Evolutionary conservation across 2,113 vertebrate species (phyloP).

Genomic region (Dermatemys mawii): DNA sequence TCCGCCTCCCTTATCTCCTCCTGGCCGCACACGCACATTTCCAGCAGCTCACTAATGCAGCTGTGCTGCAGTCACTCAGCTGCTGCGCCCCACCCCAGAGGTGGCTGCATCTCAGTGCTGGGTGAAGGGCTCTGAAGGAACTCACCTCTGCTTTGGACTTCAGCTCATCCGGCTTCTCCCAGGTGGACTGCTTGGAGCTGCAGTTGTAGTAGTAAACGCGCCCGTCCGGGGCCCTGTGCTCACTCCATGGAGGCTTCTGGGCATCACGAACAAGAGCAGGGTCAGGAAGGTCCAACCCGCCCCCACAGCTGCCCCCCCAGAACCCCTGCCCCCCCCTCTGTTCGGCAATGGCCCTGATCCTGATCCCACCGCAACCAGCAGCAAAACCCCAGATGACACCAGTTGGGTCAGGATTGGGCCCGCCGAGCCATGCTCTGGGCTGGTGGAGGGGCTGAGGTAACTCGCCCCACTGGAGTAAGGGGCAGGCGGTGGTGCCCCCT

Average conservation of each 20-base stretch:
- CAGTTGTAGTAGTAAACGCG: constrained; percentile 79
- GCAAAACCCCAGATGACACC: not conserved
- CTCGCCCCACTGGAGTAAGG: not conserved
- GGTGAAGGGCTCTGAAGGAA: not conserved
- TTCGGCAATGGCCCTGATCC: not conserved
- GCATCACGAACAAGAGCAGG: not conserved
- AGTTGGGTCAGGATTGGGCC: no score
- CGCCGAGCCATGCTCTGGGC: not conserved
- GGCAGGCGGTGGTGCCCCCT: no score
- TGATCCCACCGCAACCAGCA: not conserved
- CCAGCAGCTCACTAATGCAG: not conserved
- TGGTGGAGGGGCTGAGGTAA: no score
- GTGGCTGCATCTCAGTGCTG: not conserved
- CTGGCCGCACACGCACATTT: not conserved
- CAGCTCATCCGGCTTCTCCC: constrained; percentile 80
- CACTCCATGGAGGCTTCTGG: constrained; percentile 77
- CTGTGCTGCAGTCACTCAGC: not conserved
- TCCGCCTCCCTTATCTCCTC: not conserved
- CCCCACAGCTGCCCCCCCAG: not conserved
- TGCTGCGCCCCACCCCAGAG: not conserved
- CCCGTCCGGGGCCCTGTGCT: constrained; percentile 78
- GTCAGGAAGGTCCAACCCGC: not conserved
- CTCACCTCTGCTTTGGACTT: constrained; percentile 79
- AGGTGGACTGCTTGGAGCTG: constrained; percentile 78
- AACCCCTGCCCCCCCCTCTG: not conserved